phyloP scores from a whole-genome alignment of 53 echinoderm and acorn worm species.

The Antedon mediterranea region DNA sequence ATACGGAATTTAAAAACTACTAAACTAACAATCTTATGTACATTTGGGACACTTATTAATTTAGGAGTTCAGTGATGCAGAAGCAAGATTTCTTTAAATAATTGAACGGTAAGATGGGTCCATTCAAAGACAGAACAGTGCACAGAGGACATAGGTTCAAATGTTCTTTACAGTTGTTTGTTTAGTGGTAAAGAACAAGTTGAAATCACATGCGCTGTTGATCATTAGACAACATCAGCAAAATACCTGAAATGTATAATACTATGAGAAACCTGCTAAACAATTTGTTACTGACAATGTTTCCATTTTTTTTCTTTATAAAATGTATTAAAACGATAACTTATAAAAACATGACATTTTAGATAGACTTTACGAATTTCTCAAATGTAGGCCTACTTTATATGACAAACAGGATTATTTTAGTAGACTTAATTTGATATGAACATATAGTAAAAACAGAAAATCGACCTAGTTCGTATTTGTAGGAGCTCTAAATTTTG shows the following conservation, averaged over 20 bases:
- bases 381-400: too few relatives aligned
- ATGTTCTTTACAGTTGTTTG: neutral
- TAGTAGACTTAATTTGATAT: too few relatives aligned
- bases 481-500: too few relatives aligned
- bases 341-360: too few relatives aligned
- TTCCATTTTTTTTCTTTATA: too few relatives aligned
- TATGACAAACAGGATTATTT: too few relatives aligned
- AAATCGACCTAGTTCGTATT: too few relatives aligned
- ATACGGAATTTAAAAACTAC: neutral
- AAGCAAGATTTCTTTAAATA: neutral
- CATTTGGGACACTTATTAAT: neutral
- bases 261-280: too few relatives aligned
- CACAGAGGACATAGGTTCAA: neutral
- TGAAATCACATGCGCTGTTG: neutral
- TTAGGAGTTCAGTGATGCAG: neutral
- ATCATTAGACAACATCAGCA: neutral
- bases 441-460: too few relatives aligned
- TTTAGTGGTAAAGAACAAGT: neutral
- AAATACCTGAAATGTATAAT: neutral
- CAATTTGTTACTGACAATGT: too few relatives aligned
- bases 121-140: neutral
- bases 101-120: neutral
- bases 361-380: too few relatives aligned
- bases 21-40: neutral
- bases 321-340: too few relatives aligned